These are phyloP conservation scores for Monochamus saltuarius DNA, from an alignment of 1,140 invertebrate genomes.

Conservation along the genomic window DNA sequence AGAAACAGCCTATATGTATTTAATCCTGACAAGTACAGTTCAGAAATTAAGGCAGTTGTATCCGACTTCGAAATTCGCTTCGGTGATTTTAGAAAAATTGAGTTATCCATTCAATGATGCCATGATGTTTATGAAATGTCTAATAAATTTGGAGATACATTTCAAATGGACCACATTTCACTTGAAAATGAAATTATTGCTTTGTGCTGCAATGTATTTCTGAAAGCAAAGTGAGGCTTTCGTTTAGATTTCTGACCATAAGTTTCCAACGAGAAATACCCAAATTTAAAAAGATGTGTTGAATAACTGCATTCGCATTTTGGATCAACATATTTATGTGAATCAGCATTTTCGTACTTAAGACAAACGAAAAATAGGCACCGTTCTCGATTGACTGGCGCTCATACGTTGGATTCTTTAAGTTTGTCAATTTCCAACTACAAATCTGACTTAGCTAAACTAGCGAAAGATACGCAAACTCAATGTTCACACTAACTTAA, in stretches of 20 bases:
- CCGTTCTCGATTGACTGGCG: slow-evolving; percentile 12
- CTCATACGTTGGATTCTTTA: slow-evolving; percentile 23
- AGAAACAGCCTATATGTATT: slow-evolving; percentile 15
- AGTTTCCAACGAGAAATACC: slow-evolving; percentile 21
- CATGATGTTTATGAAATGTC: slow-evolving; percentile 17
- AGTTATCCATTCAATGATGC: slow-evolving; percentile 23
- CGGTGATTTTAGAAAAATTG: slow-evolving; percentile 18
- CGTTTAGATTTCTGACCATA: slow-evolving; percentile 14
- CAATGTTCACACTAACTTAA: too few relatives aligned
- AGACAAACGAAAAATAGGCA: background rate
- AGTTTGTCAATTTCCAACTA: slow-evolving; percentile 19
- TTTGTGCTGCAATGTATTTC: slow-evolving; percentile 6
- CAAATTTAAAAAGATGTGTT: slow-evolving; percentile 4
- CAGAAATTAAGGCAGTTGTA: slow-evolving; percentile 19
- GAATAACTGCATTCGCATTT: background rate
- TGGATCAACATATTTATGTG: slow-evolving; percentile 11
- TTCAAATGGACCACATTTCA: slow-evolving; percentile 11
- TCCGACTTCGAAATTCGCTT: slow-evolving; percentile 14
- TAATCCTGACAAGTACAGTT: slow-evolving; percentile 14
- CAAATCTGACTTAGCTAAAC: slow-evolving; percentile 17
- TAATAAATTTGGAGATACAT: slow-evolving; percentile 19
- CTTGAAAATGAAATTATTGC: slow-evolving; percentile 14
- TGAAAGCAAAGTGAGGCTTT: slow-evolving; percentile 14
- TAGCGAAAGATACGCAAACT: too few relatives aligned
- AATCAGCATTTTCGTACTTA: slow-evolving; percentile 20